A percentile compares a stretch with the other conserved stretches of the same genome.
phyloP scores from a whole-genome alignment of 2,113 vertebrate genomes.

The Ammodytes dubius region DNA sequence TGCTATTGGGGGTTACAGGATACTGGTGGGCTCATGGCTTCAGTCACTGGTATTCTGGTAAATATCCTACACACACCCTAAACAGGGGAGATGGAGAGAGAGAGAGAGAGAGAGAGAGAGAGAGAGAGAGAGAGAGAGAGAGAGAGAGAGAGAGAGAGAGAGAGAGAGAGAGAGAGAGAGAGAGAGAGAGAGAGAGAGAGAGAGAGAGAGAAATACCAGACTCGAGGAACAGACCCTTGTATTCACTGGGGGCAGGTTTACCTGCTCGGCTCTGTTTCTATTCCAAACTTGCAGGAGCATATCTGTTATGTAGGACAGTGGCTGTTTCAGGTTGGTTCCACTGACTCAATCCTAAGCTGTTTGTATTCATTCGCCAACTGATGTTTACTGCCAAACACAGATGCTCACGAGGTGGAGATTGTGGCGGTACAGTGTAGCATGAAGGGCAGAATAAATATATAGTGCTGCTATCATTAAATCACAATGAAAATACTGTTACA shows the following conservation, averaged over 20 bases:
- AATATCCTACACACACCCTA: constrained; percentile 66
- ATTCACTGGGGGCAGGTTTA: constrained; percentile 24
- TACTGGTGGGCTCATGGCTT: constrained; percentile 47
- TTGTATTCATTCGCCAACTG: constrained; percentile 41
- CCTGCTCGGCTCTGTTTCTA: constrained; percentile 50
- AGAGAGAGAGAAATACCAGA: constrained; percentile 47
- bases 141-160: constrained; percentile 32
- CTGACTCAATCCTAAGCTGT: constrained; percentile 56
- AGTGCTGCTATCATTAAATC: no score
- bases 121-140: constrained; percentile 34
- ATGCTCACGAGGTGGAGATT: constrained; percentile 28
- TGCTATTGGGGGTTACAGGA: constrained; percentile 32
- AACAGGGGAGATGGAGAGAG: constrained; percentile 44
- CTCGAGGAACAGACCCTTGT: constrained; percentile 45
- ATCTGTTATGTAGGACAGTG: neutral
- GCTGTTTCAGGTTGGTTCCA: constrained; percentile 49
- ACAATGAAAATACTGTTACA: constrained; percentile 1
- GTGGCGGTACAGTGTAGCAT: constrained; percentile 4
- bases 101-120: constrained; percentile 42
- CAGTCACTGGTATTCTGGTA: constrained; percentile 66
- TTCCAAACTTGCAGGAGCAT: constrained; percentile 33
- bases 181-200: constrained; percentile 38
- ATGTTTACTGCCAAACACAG: constrained; percentile 69
- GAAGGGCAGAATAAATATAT: constrained; percentile 5
- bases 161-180: constrained; percentile 45